phyloP scores from a whole-genome alignment of 2,797 vertebrate genomes.

The Mormyrus proboscirostris region DNA sequence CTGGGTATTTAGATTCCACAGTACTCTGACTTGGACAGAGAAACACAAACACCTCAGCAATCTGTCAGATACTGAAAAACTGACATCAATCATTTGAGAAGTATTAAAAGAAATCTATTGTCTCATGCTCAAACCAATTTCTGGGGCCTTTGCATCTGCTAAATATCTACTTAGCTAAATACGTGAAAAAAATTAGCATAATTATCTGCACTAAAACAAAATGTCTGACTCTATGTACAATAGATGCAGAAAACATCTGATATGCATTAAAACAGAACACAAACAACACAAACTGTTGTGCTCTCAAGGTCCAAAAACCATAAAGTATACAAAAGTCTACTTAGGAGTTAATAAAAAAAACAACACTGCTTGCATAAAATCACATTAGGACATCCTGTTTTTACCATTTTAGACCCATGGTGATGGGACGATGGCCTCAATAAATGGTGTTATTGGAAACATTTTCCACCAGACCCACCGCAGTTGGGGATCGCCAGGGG shows the following conservation, averaged over 20 bases:
- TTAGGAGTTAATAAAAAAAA: conserved; percentile 1
- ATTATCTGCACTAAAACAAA: neutral
- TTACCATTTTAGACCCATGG: conserved; percentile 5
- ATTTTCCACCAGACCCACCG: conserved; percentile 25
- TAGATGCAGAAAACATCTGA: conserved; percentile 1
- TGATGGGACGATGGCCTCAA: conserved; percentile 1
- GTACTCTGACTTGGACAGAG: neutral
- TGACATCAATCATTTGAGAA: neutral
- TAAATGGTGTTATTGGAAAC: conserved; percentile 12
- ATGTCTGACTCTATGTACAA: neutral
- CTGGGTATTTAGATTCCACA: neutral
- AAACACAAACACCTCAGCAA: neutral
- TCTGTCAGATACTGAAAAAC: neutral
- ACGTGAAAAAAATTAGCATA: neutral
- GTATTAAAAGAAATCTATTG: neutral
- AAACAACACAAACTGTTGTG: neutral
- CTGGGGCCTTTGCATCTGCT: neutral
- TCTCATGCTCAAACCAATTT: neutral
- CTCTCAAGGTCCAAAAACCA: neutral
- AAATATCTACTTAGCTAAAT: neutral
- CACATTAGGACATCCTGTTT: conserved; percentile 14
- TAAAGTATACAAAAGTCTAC: conserved; percentile 5
- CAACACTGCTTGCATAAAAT: conserved; percentile 8
- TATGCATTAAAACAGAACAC: neutral
- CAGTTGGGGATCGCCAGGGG: conserved; percentile 10